Evolutionary conservation across 2,888 invertebrate genomes (phyloP), one percentile per base, ranked within the genome.

Genomic region (Cyclophora albipunctata): DNA sequence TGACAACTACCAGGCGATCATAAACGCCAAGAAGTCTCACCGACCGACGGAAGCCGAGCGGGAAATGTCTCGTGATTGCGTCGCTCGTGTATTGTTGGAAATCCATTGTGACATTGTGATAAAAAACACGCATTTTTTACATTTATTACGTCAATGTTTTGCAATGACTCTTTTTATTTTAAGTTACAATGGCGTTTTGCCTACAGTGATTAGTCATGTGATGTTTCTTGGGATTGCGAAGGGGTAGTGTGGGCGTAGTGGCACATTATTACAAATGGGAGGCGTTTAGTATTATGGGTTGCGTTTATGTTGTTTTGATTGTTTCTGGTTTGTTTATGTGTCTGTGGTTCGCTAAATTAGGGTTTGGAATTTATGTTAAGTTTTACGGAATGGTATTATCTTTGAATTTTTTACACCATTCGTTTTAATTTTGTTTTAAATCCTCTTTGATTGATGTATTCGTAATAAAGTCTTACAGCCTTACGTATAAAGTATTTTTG

Each of bases 1-100:
- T 85, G 86, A 86, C 86, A 86, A 78, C 72, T 86, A 86, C 86
- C 71, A 86, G 84, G 71, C 69, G 64, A 51, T 57, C 83, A 86
- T 76, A 73, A 69, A 58, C 57, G 59, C 60, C 60, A 57, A 72
- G 67, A 78, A 78, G 73, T 65, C 74, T 64, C 60, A 63, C 53
- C 60, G 66, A 64, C 61, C 61, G 70, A 62, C 69, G 66, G 67
- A 68, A 69, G 71, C 63, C 63, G 40, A 55, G 56, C 53, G 66
- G 66, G 69, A 68, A 73, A 69, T 69, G 69, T 70, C 68, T 65
- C 70, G 66, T 62, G 62, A 54, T 53, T 58, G 43, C 43, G 43
- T 33, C 43, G 34, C 43, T 33, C 34, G 20, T 6, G 33, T 34
- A 43, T 43, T 43, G 43, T 43, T 5, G 33, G 7, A n/a, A 43